These are phyloP conservation scores for Cryptomyrus ogoouensis DNA, from an alignment of 2,113 vertebrate species.

Conservation along the genomic window DNA sequence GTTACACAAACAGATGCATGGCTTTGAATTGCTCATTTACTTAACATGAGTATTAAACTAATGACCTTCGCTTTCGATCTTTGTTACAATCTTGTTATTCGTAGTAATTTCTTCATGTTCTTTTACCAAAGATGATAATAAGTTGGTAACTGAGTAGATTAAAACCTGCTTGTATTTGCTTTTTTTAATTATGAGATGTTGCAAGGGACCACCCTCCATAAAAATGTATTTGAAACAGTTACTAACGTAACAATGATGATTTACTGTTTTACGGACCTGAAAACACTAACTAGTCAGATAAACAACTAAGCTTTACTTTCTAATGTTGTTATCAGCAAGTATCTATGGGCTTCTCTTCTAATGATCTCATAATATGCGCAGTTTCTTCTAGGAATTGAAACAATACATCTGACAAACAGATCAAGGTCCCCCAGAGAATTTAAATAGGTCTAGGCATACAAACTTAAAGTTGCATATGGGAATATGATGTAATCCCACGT, in stretches of 20 bases:
- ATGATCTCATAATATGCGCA: background rate
- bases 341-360: background rate
- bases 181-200: background rate
- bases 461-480: slow-evolving; percentile 10
- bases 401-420: background rate
- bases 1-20: background rate
- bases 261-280: background rate
- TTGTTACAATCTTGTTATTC: background rate
- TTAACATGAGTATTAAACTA: background rate
- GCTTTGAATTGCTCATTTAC: background rate
- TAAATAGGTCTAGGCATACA: background rate
- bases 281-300: background rate
- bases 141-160: background rate
- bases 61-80: background rate
- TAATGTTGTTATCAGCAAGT: background rate
- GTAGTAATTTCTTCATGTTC: background rate
- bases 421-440: background rate
- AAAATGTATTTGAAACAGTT: background rate
- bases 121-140: background rate
- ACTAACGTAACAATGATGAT: background rate
- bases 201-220: background rate
- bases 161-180: background rate
- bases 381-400: background rate
- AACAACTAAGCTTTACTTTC: background rate
- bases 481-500: slow-evolving; percentile 53